Conservation (phyloP, 2,113 vertebrate genomes). For the Amazona vittata region DNA sequence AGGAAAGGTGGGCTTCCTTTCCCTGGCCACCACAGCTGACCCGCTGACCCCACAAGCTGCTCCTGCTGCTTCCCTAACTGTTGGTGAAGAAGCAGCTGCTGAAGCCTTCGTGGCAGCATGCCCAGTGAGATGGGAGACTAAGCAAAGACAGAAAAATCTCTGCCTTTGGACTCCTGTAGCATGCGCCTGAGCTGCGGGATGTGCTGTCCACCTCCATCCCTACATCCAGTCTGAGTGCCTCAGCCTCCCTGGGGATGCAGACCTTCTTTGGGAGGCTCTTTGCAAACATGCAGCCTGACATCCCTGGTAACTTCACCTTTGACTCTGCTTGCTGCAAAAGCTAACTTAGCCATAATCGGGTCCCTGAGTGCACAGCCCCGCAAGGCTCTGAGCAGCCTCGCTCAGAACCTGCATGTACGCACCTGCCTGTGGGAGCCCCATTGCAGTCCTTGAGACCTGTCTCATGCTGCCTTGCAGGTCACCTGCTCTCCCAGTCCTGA, state of each 20-base stretch:
- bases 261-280: neutral
- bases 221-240: neutral
- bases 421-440: neutral
- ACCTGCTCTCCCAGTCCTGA: neutral
- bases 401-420: accelerated
- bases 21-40: neutral
- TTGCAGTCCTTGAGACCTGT: neutral
- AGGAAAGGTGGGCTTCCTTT: neutral
- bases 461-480: neutral
- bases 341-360: neutral
- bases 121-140: neutral
- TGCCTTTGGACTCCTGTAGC: neutral
- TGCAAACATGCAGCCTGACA: neutral
- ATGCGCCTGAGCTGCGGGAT: accelerated
- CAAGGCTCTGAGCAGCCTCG: neutral
- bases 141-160: neutral
- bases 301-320: neutral
- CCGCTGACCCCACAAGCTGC: accelerated
- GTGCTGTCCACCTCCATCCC: neutral
- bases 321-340: neutral
- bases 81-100: neutral
- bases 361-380: accelerated
- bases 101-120: neutral
- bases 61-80: neutral
- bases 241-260: neutral